These are phyloP conservation scores for Rotaria magnacalcarata DNA, from an alignment of 2,888 invertebrate species.

Conservation along the genomic window DNA sequence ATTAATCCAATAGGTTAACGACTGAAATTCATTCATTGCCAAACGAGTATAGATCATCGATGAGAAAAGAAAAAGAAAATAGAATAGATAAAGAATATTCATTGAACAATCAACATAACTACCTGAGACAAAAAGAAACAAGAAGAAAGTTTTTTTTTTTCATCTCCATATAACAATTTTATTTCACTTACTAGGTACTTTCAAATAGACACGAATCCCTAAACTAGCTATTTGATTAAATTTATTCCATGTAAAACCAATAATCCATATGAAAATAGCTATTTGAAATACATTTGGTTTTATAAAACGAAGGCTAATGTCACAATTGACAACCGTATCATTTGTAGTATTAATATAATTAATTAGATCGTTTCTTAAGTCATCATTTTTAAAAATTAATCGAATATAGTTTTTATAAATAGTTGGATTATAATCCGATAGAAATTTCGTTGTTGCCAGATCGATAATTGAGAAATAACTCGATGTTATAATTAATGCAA, in stretches of 20 bases:
- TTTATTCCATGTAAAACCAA: slow-evolving; percentile 53
- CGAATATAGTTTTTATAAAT: not conserved
- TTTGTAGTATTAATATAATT: not conserved
- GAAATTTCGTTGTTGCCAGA: not conserved
- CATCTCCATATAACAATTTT: not conserved
- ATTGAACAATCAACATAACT: slow-evolving; percentile 25
- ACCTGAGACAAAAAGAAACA: not conserved
- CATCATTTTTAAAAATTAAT: not conserved
- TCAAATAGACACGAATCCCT: slow-evolving; percentile 46
- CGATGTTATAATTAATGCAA: slow-evolving; percentile 51
- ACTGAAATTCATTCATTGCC: slow-evolving; percentile 5
- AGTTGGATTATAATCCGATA: not conserved
- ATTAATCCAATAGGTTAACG: not conserved
- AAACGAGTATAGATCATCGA: not conserved
- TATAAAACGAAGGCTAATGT: not conserved
- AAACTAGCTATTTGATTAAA: slow-evolving; percentile 51
- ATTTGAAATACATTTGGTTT: slow-evolving; percentile 16
- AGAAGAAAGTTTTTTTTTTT: too few species aligned
- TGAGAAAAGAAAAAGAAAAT: slow-evolving; percentile 19
- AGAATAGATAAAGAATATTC: not conserved
- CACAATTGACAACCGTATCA: not conserved
- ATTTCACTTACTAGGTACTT: not conserved
- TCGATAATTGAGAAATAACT: not conserved
- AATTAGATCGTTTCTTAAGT: not conserved
- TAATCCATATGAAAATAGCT: slow-evolving; percentile 49